Percentiles rank a stretch among this genome's conserved stretches.
Evolutionary conservation across 1,140 invertebrate genomes (phyloP).

Genomic region (Meloidogyne exigua): DNA sequence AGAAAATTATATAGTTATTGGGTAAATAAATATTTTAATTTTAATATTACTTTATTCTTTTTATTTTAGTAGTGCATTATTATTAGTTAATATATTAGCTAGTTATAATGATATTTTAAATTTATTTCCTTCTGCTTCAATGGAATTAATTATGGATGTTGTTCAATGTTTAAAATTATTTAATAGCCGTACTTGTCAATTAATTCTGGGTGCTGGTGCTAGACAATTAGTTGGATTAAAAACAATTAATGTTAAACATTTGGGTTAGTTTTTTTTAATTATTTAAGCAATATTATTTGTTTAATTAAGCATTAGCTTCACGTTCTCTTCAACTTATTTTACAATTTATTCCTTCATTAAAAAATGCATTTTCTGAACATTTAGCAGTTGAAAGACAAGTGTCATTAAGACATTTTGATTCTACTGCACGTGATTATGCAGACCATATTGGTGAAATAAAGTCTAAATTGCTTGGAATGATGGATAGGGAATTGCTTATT

Average conservation of each 20-base stretch:
- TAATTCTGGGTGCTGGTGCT: slow-evolving; percentile 90
- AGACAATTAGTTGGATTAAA: slow-evolving; percentile 88
- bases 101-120: slow-evolving; percentile 82
- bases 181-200: slow-evolving; percentile 86
- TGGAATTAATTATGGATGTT: slow-evolving; percentile 79
- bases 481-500: slow-evolving; percentile 68
- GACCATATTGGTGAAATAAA: slow-evolving; percentile 87
- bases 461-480: slow-evolving; percentile 83
- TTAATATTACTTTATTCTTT: not conserved
- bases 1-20: slow-evolving; percentile 72
- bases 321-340: slow-evolving; percentile 76
- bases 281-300: not conserved
- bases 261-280: slow-evolving; percentile 54
- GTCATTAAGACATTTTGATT: slow-evolving; percentile 68
- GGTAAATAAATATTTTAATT: slow-evolving; percentile 65
- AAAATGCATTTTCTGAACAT: slow-evolving; percentile 66
- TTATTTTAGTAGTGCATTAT: slow-evolving; percentile 69
- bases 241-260: slow-evolving; percentile 91
- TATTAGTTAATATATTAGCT: slow-evolving; percentile 80
- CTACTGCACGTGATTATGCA: slow-evolving; percentile 75
- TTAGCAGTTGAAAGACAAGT: slow-evolving; percentile 64
- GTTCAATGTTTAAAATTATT: slow-evolving; percentile 81
- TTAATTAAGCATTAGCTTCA: slow-evolving; percentile 75
- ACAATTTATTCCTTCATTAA: slow-evolving; percentile 67
- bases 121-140: slow-evolving; percentile 69